A percentile compares a stretch with the other conserved stretches of the same genome.
Conservation (phyloP, 2,797 vertebrate species). For the Falco naumanni region DNA sequence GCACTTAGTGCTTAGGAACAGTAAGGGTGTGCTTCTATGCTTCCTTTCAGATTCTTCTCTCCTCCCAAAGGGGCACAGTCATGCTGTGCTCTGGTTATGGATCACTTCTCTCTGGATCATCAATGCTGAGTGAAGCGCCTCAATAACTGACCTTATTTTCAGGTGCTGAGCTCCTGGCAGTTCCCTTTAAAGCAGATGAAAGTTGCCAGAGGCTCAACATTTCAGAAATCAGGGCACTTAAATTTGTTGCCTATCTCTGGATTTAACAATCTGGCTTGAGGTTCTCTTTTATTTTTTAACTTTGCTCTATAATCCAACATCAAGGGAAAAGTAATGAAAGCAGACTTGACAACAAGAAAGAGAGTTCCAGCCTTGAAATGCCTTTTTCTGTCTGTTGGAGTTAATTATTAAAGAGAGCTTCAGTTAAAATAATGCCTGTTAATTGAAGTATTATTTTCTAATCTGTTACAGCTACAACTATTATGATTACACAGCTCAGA, state of each 20-base stretch:
- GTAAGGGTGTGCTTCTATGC: neutral
- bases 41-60: neutral
- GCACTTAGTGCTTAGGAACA: neutral
- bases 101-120: neutral
- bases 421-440: neutral
- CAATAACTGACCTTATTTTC: conserved; percentile 28
- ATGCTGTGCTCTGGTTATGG: neutral
- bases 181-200: conserved; percentile 4
- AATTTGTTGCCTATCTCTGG: neutral
- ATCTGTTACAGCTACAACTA: neutral
- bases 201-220: conserved; percentile 1
- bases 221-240: conserved; percentile 28
- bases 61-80: neutral
- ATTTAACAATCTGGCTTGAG: conserved; percentile 30
- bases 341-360: neutral
- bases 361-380: neutral
- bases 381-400: neutral
- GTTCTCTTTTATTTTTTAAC: conserved; percentile 22
- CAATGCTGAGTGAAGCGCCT: neutral
- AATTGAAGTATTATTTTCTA: neutral
- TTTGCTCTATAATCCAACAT: conserved; percentile 24
- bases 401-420: neutral
- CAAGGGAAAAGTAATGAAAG: conserved; percentile 31
- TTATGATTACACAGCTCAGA: neutral
- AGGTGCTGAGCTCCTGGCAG: neutral